phyloP scores from a whole-genome alignment of 2,113 vertebrate species.

The Melospiza georgiana region DNA sequence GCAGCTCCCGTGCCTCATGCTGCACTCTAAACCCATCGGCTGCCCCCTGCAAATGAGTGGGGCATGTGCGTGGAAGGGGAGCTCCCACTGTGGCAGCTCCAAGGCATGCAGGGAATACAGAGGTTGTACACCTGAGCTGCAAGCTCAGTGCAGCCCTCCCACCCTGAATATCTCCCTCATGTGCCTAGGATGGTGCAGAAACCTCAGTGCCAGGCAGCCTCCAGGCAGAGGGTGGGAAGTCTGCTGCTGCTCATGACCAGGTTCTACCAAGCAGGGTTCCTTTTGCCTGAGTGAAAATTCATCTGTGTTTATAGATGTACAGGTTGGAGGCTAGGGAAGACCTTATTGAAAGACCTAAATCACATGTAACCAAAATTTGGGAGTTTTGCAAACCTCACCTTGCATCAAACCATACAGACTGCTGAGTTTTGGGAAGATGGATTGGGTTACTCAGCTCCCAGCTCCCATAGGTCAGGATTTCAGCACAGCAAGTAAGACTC shows the following conservation, averaged over 20 bases:
- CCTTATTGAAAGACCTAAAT: background rate
- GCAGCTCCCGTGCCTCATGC: background rate
- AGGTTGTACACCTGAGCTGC: background rate
- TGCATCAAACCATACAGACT: background rate
- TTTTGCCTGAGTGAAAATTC: background rate
- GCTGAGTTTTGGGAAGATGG: background rate
- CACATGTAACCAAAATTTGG: background rate
- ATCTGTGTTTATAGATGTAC: background rate
- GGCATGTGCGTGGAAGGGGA: background rate
- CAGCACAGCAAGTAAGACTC: background rate
- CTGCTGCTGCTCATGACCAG: background rate
- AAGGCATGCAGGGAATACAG: background rate
- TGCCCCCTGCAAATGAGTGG: background rate
- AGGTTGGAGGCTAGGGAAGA: background rate
- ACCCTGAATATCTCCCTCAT: background rate
- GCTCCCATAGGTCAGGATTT: background rate
- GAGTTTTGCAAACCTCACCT: background rate
- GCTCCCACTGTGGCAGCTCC: background rate
- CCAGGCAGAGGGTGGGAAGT: background rate
- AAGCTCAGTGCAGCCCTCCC: background rate
- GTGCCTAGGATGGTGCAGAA: background rate
- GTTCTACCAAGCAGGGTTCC: background rate
- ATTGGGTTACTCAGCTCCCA: background rate
- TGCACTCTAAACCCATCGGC: background rate
- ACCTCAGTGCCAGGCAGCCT: background rate